Evolutionary conservation across 2,797 vertebrate species (phyloP), one percentile per base, ranked within the genome.

Genomic region (Rhyacichthys aspro): DNA sequence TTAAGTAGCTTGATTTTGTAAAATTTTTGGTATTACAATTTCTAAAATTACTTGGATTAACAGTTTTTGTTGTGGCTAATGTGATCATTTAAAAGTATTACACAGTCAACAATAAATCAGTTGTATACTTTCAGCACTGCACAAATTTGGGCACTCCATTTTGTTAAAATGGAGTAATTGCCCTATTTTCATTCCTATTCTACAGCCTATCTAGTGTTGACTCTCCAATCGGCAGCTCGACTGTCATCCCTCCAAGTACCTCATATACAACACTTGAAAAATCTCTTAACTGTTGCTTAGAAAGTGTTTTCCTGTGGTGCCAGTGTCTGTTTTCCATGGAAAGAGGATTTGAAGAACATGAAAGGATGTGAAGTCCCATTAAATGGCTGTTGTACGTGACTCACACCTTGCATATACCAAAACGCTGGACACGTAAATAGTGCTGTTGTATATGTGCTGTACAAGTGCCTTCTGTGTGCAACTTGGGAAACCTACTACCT

Each of bases 381-480:
- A 63, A 80, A 63, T 66, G 67, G 63, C 59, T 53, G 48, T 57
- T 70, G 66, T 66, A 45, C 49, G 5, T 52, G 58, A 70, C 63
- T 82, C 60, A 42, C 58, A 55, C 59, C 38, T 47, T 55, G 37
- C 56, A 45, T 36, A 55, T 33, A 59, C 66, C 60, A 70, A 72
- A 61, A 57, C 67, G 37, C 53, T 62, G 59, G 56, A 57, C 70
- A 80, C 65, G 63, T 33, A 49, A 76, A 82, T 67, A 52, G 41
- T 23, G 33, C 59, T 39, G 42, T 53, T 61, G 14, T 76, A 49
- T 41, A 39, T 59, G 47, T 56, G 10, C 43, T 60, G 53, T 58
- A 11, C 44, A 44, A 60, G 11, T 52, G 23, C 43, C 16, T 43
- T 34, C 23, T 8, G 45, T 60, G 37, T 10, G 59, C 63, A 59